Conservation (phyloP, 2,113 vertebrate genomes). For the Prietella phreatophila region DNA sequence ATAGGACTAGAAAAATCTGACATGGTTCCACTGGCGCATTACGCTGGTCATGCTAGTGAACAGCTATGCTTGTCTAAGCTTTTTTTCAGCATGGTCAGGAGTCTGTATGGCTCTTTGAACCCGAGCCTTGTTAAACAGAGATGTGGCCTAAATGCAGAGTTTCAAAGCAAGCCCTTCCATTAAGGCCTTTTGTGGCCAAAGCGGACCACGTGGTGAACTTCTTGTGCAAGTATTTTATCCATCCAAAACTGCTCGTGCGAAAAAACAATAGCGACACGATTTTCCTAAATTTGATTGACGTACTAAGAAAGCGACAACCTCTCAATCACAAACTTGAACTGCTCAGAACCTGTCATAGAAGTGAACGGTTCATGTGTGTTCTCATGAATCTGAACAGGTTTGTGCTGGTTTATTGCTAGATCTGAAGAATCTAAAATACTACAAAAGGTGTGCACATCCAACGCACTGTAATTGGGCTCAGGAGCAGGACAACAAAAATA, state of each 20-base stretch:
- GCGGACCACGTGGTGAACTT: neutral
- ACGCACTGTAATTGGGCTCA: too few relatives aligned
- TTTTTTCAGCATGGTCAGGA: constrained; percentile 30
- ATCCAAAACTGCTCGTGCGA: neutral
- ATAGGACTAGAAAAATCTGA: neutral
- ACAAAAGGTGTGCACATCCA: too few relatives aligned
- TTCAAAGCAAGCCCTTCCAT: constrained; percentile 5
- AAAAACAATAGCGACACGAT: neutral
- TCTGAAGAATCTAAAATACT: neutral
- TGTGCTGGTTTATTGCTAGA: neutral
- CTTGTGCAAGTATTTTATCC: neutral
- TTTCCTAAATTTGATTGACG: neutral
- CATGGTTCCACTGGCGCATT: constrained; percentile 13
- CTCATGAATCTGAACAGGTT: neutral
- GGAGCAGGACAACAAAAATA: too few relatives aligned
- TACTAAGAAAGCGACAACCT: neutral
- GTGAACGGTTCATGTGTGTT: neutral
- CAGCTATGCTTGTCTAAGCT: constrained; percentile 23
- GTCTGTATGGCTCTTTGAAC: constrained; percentile 8
- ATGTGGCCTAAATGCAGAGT: constrained; percentile 16
- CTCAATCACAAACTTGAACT: neutral
- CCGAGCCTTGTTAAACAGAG: neutral
- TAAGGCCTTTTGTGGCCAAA: neutral
- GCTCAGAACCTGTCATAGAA: neutral
- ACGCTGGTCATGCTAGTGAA: constrained; percentile 21